Base-by-base conservation (phyloP, 2,113 vertebrate species). In the Blennius ocellaris region DNA sequence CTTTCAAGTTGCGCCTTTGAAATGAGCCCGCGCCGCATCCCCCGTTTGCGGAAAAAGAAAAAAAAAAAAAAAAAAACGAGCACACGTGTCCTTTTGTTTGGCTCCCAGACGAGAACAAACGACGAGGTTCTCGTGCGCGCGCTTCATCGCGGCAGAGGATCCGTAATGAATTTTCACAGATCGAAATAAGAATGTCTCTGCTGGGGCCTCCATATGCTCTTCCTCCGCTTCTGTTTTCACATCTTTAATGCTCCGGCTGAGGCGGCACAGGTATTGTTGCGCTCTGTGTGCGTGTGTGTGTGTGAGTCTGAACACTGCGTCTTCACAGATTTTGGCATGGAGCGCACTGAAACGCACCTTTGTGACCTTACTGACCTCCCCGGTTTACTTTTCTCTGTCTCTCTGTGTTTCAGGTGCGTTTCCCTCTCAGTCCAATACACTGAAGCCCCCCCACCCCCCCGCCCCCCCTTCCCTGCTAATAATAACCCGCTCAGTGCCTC, bases 1-100 rank as follows among this genome's bases (percentile, higher is more conserved):
- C 85, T 88, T 83, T 88, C 87, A 89, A 85, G 80, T 86, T 73
- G 57, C 3, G 62, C 48, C 87, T 90, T 86, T 90, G 87, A 89
- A 86, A 87, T 81, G 56, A 76, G 78, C 75, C 69, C 17, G 16
- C 16, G 47, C 51, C 15, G 66, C 76, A 48, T 73, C 61, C 38
- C 21, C 38, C 21, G 57, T 70, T 77, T 60, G 21, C 72, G 76
- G n/a, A n/a, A n/a, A n/a, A n/a, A n/a, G n/a, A n/a, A n/a, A n/a
- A n/a, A n/a, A 30, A 30, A 86, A 76, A 82, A 86, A n/a, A n/a
- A 30, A 30, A 86, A 76, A 82, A 86, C 12, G 66, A 80, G 76
- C 81, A 70, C 81, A 78, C 84, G 84, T 75, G 81, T 30, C 69
- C 85, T 89, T 30, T 89, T 90, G 85, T 86, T 84, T 82, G 60